Conservation (phyloP, 2,113 vertebrate genomes). For the Tonatia bakeri region DNA sequence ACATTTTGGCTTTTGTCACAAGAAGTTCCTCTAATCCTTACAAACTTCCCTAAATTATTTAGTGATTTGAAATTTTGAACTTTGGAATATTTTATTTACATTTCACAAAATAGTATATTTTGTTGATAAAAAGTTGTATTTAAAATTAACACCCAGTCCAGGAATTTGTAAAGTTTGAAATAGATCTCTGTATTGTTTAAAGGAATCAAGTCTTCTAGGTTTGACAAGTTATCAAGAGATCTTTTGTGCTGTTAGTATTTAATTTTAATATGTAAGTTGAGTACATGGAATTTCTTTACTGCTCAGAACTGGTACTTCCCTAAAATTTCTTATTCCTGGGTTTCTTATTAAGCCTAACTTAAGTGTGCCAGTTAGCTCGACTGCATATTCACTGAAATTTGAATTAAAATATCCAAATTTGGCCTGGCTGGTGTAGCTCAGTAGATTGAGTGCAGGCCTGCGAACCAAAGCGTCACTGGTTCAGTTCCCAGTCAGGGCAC, state of each 20-base stretch:
- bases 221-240: background rate
- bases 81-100: conserved; percentile 1
- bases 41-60: background rate
- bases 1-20: background rate
- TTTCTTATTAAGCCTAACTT: background rate
- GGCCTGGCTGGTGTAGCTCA: too few species aligned
- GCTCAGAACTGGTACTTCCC: background rate
- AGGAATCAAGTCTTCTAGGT: background rate
- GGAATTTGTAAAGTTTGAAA: conserved; percentile 26
- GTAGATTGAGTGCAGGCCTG: too few species aligned
- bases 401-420: conserved; percentile 18
- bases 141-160: background rate
- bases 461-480: too few species aligned
- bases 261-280: background rate
- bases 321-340: background rate
- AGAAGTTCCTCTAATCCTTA: background rate
- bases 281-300: background rate
- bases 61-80: conserved; percentile 20
- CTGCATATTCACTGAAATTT: background rate
- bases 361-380: background rate
- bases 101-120: background rate
- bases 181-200: background rate
- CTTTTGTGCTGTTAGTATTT: background rate
- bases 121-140: background rate
- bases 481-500: too few species aligned